Conservation (phyloP, 2,888 invertebrate species). For the Drosophila eohydei region DNA sequence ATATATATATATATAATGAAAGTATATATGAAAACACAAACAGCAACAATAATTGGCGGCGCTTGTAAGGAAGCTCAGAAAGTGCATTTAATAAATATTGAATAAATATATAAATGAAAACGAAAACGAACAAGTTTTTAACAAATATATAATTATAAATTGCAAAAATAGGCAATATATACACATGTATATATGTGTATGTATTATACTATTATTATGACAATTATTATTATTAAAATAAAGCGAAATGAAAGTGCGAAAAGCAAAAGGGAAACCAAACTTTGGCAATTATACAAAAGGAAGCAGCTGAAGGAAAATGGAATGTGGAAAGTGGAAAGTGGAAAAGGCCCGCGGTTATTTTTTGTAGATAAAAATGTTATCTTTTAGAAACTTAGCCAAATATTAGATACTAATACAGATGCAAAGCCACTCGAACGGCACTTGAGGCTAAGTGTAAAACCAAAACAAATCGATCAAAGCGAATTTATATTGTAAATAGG, state of each 20-base stretch:
- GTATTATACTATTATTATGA: conserved; percentile 69
- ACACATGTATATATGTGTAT: conserved; percentile 25
- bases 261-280: conserved; percentile 46
- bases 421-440: conserved; percentile 17
- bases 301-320: conserved; percentile 25
- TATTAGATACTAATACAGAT: conserved; percentile 67
- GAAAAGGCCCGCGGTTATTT: conserved; percentile 65
- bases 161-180: conserved; percentile 37
- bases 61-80: conserved; percentile 84
- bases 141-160: conserved; percentile 44
- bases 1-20: conserved; percentile 24
- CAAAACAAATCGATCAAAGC: conserved; percentile 63
- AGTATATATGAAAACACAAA: conserved; percentile 39
- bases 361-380: conserved; percentile 81
- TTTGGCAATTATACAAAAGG: conserved; percentile 64
- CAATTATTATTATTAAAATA: conserved; percentile 74
- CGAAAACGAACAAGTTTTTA: conserved; percentile 42
- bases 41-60: conserved; percentile 85
- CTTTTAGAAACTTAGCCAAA: conserved; percentile 79
- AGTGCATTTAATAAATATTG: conserved; percentile 81
- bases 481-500: conserved; percentile 79
- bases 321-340: conserved; percentile 11
- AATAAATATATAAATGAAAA: conserved; percentile 50
- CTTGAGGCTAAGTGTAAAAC: conserved; percentile 44
- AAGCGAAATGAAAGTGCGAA: conserved; percentile 63